Evolutionary conservation across 2,113 vertebrate genomes (phyloP).

Genomic region (Vimba vimba): DNA sequence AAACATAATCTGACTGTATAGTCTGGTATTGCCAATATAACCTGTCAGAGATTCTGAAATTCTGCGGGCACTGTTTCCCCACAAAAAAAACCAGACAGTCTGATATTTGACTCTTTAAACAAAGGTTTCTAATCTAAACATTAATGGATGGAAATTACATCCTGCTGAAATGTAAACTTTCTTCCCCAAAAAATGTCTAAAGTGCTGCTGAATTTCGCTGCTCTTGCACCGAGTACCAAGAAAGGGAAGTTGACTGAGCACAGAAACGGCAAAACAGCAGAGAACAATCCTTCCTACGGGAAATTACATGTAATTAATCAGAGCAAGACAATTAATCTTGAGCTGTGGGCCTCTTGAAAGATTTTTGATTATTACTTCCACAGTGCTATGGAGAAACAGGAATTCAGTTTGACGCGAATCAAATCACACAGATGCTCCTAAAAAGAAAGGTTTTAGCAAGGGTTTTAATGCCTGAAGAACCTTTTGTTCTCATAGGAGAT

Average conservation of each 20-base stretch:
- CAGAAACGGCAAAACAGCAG: conserved; percentile 52
- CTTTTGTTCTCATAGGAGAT: neutral
- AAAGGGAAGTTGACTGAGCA: conserved; percentile 52
- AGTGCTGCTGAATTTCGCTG: conserved; percentile 19
- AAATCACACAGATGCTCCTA: neutral
- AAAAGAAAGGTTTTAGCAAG: neutral
- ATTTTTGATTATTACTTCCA: conserved; percentile 25
- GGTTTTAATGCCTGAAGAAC: neutral
- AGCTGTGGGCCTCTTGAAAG: conserved; percentile 10
- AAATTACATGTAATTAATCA: conserved; percentile 50
- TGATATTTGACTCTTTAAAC: conserved; percentile 10
- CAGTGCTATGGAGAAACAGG: neutral
- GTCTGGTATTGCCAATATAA: neutral
- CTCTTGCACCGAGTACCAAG: conserved; percentile 34
- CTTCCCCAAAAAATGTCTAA: neutral
- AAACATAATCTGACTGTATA: neutral
- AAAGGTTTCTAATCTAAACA: conserved; percentile 12
- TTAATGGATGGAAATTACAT: neutral
- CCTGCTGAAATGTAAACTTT: conserved; percentile 2
- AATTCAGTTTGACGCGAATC: neutral
- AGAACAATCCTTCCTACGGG: conserved; percentile 32
- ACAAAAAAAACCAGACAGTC: neutral
- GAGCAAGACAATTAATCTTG: conserved; percentile 39
- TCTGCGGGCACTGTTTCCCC: neutral
- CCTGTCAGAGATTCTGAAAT: neutral